Conservation (phyloP, 2,888 invertebrate species). For the Pediacus dermestoides region DNA sequence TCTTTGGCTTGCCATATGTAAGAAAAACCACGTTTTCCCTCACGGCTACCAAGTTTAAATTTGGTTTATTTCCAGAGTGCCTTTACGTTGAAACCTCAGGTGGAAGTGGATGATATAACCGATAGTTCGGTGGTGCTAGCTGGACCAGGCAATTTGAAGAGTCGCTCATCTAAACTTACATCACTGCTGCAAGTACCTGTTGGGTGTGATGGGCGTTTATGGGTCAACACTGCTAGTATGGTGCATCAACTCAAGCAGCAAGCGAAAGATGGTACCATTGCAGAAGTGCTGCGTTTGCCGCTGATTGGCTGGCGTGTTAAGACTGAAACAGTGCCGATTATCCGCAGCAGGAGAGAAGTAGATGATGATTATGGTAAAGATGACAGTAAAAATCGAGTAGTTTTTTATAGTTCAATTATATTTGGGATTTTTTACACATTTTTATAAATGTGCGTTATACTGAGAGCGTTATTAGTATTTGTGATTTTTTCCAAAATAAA, state of each 20-base stretch:
- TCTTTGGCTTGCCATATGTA: constrained; percentile 66
- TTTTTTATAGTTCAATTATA: too few relatives aligned
- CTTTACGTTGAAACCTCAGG: constrained; percentile 52
- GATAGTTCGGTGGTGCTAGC: constrained; percentile 53
- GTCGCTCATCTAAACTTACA: constrained; percentile 48
- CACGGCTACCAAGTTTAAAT: constrained; percentile 1
- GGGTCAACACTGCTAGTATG: constrained; percentile 62
- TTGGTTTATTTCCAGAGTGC: constrained; percentile 47
- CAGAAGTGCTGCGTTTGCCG: constrained; percentile 64
- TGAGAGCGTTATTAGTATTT: too few relatives aligned
- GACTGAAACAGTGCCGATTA: constrained; percentile 46
- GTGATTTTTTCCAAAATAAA: too few relatives aligned
- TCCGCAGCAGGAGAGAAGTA: constrained; percentile 35
- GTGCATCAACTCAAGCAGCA: constrained; percentile 68
- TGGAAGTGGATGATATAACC: constrained; percentile 46
- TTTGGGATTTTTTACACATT: too few relatives aligned
- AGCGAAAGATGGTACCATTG: constrained; percentile 68
- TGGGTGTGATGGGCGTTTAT: constrained; percentile 70
- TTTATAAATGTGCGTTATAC: too few relatives aligned
- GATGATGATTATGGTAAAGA: constrained; percentile 37
- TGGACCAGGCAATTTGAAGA: constrained; percentile 53
- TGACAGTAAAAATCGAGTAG: too few relatives aligned
- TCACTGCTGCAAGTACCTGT: constrained; percentile 59
- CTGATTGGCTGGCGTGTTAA: constrained; percentile 68
- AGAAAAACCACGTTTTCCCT: constrained; percentile 32